Evolutionary conservation across 2,797 vertebrate species (phyloP), one percentile per base, ranked within the genome.

Genomic region (Orestias chungarensis): DNA sequence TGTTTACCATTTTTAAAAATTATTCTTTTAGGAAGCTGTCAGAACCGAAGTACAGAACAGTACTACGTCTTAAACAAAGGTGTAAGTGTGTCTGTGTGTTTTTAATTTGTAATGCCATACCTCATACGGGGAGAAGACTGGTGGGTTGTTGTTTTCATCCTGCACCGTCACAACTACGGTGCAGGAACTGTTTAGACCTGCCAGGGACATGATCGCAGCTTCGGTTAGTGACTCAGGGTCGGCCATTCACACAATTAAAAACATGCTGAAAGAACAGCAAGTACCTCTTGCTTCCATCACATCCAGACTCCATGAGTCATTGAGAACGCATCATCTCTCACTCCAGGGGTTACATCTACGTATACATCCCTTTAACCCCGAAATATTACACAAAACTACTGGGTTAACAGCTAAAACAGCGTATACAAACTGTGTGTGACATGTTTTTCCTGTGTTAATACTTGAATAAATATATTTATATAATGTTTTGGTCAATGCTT

Each of bases 101-200:
- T 52, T 70, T 25, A 74, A 52, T 35, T 35, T 72, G 71, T 83
- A 73, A 57, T 59, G 31, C 67, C 33, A 0, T 93, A 95, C 95
- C 94, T 96, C 95, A 62, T 95, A 95, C 78, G 90, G 85, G 71
- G 94, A 93, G 83, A 95, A 95, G 46, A 94, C 86, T 0, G 95
- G 94, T 44, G 94, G 91, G 27, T 90, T 95, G 90, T 97, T 94
- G 88, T 95, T 96, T 83, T 94, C 85, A 61, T 96, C 94, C 33
- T 90, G 85, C 54, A 95, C 84, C 0, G 76, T 93, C 75, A 95
- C 89, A 12, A 93, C 87, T 46, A 96, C 57, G 0, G 93, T 94
- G 73, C 94, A 95, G 1, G 91, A 96, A 76, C 93, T 96, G 88
- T 94, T 96, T 31, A 96, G 83, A 75, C 93, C 94, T 95, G 88